phyloP scores from a whole-genome alignment of 2,113 vertebrate genomes.

The Periophthalmodon schlosseri region DNA sequence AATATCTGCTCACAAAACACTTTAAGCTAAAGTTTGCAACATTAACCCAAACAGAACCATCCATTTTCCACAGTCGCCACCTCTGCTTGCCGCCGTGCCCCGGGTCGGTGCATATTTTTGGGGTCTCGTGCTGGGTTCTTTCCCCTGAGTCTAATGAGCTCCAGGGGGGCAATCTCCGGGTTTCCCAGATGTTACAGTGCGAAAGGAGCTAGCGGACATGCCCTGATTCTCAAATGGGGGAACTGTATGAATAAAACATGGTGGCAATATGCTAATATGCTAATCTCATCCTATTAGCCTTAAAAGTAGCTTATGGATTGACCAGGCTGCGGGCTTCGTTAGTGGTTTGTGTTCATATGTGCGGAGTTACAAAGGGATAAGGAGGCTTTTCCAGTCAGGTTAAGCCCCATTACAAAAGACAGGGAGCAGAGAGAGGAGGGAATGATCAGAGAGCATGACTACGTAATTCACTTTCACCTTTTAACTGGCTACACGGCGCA shows the following conservation, averaged over 20 bases:
- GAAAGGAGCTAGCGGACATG: conserved; percentile 48
- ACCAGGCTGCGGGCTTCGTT: conserved; percentile 45
- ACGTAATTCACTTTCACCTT: conserved; percentile 60
- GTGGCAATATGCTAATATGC: conserved; percentile 66
- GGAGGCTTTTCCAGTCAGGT: conserved; percentile 52
- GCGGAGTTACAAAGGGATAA: conserved; percentile 58
- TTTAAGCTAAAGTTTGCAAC: not conserved
- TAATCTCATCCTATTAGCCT: conserved; percentile 75
- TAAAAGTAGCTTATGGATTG: conserved; percentile 64
- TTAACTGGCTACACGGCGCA: conserved; percentile 18
- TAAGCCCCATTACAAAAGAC: conserved; percentile 69
- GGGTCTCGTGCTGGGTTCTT: conserved; percentile 20
- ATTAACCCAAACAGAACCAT: not conserved
- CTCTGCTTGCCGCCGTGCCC: not conserved
- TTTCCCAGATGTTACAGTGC: conserved; percentile 65
- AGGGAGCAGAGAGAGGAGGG: conserved; percentile 32
- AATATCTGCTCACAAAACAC: not conserved
- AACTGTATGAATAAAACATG: conserved; percentile 74
- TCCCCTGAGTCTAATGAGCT: conserved; percentile 24
- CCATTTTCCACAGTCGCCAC: not conserved
- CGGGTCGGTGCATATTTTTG: conserved; percentile 16
- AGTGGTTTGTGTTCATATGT: conserved; percentile 47
- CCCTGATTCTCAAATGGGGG: conserved; percentile 65
- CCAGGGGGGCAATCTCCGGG: conserved; percentile 42
- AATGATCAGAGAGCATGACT: conserved; percentile 24